Percentiles rank a stretch among this genome's conserved stretches.
Conservation (phyloP, 2,797 vertebrate species). For the Anas flavirostris region DNA sequence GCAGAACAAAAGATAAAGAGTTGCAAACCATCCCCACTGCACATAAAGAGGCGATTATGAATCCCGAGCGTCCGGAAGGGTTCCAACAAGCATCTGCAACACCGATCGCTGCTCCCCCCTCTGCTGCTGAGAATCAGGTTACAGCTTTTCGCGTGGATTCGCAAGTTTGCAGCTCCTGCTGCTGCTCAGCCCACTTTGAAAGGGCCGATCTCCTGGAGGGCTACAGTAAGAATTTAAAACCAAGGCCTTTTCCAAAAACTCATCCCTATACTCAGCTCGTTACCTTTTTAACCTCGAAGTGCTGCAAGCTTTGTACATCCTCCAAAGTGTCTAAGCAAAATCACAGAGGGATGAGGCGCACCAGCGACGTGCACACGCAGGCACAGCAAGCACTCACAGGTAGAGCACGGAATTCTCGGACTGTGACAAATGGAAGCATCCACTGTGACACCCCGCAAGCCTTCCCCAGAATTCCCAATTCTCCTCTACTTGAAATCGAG, state of each 20-base stretch:
- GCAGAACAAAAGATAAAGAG: background rate
- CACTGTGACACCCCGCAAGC: background rate
- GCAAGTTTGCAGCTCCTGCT: rapidly evolving
- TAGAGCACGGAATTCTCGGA: background rate
- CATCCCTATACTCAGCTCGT: background rate
- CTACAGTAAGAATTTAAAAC: background rate
- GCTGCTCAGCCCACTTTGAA: background rate
- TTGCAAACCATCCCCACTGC: background rate
- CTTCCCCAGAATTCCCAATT: background rate
- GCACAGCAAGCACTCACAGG: rapidly evolving
- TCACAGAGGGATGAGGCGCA: background rate
- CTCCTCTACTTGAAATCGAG: background rate
- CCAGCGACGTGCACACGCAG: background rate
- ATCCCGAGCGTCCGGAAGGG: background rate
- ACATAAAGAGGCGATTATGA: rapidly evolving
- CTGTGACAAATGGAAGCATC: background rate
- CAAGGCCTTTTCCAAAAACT: background rate
- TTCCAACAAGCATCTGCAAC: background rate
- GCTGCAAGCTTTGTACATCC: background rate
- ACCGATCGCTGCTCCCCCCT: background rate
- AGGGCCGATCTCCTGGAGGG: background rate
- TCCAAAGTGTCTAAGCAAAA: background rate
- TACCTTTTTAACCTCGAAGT: background rate
- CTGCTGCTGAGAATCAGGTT: background rate
- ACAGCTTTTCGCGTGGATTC: background rate